These are phyloP conservation scores for Meteorus colon DNA, from an alignment of 2,888 invertebrate genomes.

Conservation along the genomic window DNA sequence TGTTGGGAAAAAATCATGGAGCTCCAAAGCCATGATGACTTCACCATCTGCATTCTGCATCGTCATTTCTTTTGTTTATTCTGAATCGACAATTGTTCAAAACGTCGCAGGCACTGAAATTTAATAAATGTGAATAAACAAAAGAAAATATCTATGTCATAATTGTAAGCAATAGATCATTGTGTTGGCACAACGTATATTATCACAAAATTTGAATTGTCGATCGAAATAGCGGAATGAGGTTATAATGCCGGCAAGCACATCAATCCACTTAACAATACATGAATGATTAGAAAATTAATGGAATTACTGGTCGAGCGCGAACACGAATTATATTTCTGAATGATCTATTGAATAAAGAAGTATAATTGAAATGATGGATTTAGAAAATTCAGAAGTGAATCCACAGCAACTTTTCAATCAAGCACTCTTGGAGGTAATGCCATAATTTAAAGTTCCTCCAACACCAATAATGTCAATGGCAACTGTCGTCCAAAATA, in stretches of 20 bases:
- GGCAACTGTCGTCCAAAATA: background rate
- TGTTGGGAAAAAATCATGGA: no score
- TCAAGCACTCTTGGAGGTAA: slow-evolving; percentile 57
- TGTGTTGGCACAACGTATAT: background rate
- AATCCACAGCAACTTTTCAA: slow-evolving; percentile 55
- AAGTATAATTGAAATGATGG: slow-evolving; percentile 41
- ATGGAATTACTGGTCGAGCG: slow-evolving; percentile 8
- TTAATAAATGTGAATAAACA: no score
- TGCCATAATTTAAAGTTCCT: background rate
- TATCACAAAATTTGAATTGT: background rate
- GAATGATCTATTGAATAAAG: slow-evolving; percentile 16
- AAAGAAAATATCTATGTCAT: no score
- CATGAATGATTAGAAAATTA: slow-evolving; percentile 8
- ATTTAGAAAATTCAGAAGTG: slow-evolving; percentile 48
- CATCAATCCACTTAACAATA: background rate
- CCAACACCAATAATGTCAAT: background rate
- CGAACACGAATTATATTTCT: slow-evolving; percentile 4
- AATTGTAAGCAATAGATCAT: no score
- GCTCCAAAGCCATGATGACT: no score
- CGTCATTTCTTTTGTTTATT: no score
- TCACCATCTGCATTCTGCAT: no score
- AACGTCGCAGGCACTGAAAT: no score
- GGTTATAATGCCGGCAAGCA: slow-evolving; percentile 44
- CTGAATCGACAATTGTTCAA: no score
- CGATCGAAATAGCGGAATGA: background rate